These are phyloP conservation scores for Centruroides sculpturatus DNA, from an alignment of 1,140 invertebrate genomes.

Conservation along the genomic window DNA sequence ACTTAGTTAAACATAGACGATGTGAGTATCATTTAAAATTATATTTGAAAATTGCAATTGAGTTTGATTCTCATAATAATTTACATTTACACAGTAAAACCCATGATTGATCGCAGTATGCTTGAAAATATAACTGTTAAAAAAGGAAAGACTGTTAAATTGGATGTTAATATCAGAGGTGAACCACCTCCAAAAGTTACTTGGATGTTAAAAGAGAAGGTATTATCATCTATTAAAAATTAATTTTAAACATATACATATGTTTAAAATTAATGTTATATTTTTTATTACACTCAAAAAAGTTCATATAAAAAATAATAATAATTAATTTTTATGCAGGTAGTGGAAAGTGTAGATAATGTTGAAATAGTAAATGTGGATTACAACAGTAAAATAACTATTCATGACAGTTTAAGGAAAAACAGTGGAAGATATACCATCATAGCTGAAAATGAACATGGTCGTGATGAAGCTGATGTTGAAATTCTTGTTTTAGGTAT, in stretches of 20 bases:
- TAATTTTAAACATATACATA: background rate
- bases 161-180: slow-evolving; percentile 85
- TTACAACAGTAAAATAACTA: slow-evolving; percentile 73
- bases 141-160: slow-evolving; percentile 81
- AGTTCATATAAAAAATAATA: background rate
- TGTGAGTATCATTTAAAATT: slow-evolving; percentile 43
- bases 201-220: slow-evolving; percentile 51
- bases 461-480: slow-evolving; percentile 36
- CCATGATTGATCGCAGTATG: slow-evolving; percentile 74
- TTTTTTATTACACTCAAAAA: background rate
- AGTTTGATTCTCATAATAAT: background rate
- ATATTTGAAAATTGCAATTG: slow-evolving; percentile 45
- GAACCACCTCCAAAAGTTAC: slow-evolving; percentile 82
- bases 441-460: slow-evolving; percentile 35
- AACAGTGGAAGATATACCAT: slow-evolving; percentile 30
- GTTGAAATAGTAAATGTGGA: slow-evolving; percentile 67
- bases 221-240: slow-evolving; percentile 31
- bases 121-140: slow-evolving; percentile 77
- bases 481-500: slow-evolving; percentile 48
- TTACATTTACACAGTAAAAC: slow-evolving; percentile 51
- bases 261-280: background rate
- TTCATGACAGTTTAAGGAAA: slow-evolving; percentile 33
- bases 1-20: slow-evolving; percentile 70
- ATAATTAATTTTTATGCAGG: background rate
- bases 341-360: slow-evolving; percentile 27